These are phyloP conservation scores for Semnornis frantzii DNA, from an alignment of 2,113 vertebrate species.

Conservation along the genomic window DNA sequence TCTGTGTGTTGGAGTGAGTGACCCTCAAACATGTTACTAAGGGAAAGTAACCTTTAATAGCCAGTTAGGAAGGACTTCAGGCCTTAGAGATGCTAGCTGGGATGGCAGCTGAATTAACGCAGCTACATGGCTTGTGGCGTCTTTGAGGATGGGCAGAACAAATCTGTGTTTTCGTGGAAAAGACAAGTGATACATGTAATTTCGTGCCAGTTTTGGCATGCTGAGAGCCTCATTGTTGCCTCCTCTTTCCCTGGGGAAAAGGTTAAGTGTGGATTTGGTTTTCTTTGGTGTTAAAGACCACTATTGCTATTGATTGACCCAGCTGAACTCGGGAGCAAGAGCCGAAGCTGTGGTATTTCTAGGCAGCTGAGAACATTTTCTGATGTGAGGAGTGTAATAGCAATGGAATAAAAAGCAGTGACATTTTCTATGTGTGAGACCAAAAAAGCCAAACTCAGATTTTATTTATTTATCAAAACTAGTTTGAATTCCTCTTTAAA, in stretches of 20 bases:
- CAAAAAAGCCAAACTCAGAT: conserved; percentile 58
- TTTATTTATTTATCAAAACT: conserved; percentile 76
- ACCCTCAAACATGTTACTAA: not conserved
- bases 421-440: conserved; percentile 52
- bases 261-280: not conserved
- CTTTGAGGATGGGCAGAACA: conserved; percentile 40
- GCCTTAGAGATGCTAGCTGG: not conserved
- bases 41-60: not conserved
- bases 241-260: conserved; percentile 3
- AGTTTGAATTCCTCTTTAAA: conserved; percentile 73
- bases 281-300: not conserved
- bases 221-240: conserved; percentile 42
- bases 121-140: conserved; percentile 27
- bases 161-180: conserved; percentile 44
- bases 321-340: conserved; percentile 23
- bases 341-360: conserved; percentile 37
- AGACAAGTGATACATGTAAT: conserved; percentile 23
- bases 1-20: not conserved
- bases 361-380: conserved; percentile 22
- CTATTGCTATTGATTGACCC: conserved; percentile 35
- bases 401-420: conserved; percentile 47
- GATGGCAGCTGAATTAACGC: conserved; percentile 23
- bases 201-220: conserved; percentile 27
- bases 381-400: conserved; percentile 25
- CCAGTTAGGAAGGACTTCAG: not conserved